Evolutionary conservation across 2,113 vertebrate genomes (phyloP).

Genomic region (Crotalus viridis): DNA sequence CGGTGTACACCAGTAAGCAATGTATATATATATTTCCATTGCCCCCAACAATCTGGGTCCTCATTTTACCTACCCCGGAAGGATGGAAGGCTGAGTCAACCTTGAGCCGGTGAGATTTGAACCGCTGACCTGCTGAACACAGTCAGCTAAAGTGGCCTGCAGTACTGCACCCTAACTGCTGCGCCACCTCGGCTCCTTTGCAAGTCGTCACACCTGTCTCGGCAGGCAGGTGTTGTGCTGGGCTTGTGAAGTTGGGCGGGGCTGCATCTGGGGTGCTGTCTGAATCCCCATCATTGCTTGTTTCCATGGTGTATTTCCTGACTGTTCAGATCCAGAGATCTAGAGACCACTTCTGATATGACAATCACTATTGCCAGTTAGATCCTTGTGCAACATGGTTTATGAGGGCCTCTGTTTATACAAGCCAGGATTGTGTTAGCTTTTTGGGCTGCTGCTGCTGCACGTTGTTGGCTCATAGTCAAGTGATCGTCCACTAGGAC

Average conservation of each 20-base stretch:
- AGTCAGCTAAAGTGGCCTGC: no score
- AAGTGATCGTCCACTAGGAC: not conserved
- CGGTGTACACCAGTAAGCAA: no score
- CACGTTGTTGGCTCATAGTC: rapidly evolving
- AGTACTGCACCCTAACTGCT: no score
- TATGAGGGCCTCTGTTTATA: no score
- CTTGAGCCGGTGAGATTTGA: no score
- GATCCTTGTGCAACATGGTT: no score
- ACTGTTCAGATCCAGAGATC: not conserved
- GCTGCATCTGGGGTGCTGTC: not conserved
- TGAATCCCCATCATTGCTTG: not conserved
- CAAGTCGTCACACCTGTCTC: not conserved
- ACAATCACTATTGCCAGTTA: not conserved
- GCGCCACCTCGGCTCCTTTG: not conserved
- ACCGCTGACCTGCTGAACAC: no score
- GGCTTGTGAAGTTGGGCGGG: not conserved
- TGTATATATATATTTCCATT: no score
- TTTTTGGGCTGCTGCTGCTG: not conserved
- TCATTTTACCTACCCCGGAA: no score
- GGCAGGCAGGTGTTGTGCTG: not conserved
- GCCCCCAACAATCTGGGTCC: no score
- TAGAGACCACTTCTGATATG: not conserved
- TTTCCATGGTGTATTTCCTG: not conserved
- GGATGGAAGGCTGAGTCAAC: no score
- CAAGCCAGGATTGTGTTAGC: no score